These are phyloP conservation scores for Escarpia spicata DNA, from an alignment of 2,888 invertebrate species.

Conservation along the genomic window DNA sequence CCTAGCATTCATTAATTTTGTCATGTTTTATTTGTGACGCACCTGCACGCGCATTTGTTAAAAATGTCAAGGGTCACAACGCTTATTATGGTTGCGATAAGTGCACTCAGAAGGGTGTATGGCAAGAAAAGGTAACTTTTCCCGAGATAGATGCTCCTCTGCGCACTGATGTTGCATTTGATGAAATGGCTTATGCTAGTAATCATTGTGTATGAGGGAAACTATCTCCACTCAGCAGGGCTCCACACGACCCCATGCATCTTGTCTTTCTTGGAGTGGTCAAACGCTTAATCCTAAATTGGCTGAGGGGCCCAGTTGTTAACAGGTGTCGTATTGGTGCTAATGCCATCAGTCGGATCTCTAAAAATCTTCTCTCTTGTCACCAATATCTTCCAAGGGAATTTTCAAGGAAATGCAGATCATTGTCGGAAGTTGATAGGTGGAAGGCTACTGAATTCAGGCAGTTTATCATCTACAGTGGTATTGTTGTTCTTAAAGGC, in stretches of 20 bases:
- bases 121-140: slow-evolving; percentile 25
- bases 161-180: slow-evolving; percentile 18
- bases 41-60: slow-evolving; percentile 33
- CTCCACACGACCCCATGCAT: neutral
- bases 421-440: slow-evolving; percentile 37
- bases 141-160: slow-evolving; percentile 21
- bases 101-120: slow-evolving; percentile 32
- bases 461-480: slow-evolving; percentile 8
- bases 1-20: slow-evolving; percentile 34
- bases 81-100: slow-evolving; percentile 29
- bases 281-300: neutral
- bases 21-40: slow-evolving; percentile 46
- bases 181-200: neutral
- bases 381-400: slow-evolving; percentile 18
- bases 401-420: slow-evolving; percentile 7
- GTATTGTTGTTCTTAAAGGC: slow-evolving; percentile 25
- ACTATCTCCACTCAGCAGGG: neutral
- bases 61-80: slow-evolving; percentile 35
- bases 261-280: neutral
- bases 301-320: slow-evolving; percentile 21
- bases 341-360: slow-evolving; percentile 23
- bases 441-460: slow-evolving; percentile 17
- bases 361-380: slow-evolving; percentile 7
- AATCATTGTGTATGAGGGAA: neutral
- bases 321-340: slow-evolving; percentile 24